Percentiles rank a stretch among this genome's conserved stretches.
Evolutionary conservation across 2,797 vertebrate species (phyloP).

Genomic region (Aythya fuligula): DNA sequence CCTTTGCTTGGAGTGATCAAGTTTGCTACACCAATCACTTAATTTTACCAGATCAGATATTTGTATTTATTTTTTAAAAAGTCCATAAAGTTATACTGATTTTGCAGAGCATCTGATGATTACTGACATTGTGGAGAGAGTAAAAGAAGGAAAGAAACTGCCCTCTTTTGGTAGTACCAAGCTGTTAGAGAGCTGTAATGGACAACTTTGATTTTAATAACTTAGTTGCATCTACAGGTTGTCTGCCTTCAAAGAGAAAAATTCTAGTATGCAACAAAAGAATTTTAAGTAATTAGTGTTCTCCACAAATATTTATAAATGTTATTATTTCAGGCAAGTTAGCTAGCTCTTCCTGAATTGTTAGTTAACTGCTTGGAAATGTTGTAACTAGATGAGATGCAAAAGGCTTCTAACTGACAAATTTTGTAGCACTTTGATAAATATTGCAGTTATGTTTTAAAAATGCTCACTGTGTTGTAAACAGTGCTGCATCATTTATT

Average conservation of each 20-base stretch:
- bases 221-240: neutral
- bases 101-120: neutral
- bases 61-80: neutral
- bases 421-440: neutral
- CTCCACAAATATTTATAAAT: neutral
- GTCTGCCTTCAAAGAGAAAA: neutral
- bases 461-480: neutral
- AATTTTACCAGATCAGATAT: neutral
- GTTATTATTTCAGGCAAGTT: neutral
- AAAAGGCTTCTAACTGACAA: neutral
- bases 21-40: constrained; percentile 1
- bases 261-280: neutral
- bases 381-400: neutral
- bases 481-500: neutral
- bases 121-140: neutral
- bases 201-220: neutral
- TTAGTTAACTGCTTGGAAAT: neutral
- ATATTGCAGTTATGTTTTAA: neutral
- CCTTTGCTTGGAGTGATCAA: neutral
- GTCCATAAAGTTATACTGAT: neutral
- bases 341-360: neutral
- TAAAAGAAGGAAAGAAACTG: neutral
- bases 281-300: neutral
- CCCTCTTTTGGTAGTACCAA: neutral
- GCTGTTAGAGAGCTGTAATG: neutral